Evolutionary conservation across 2,113 vertebrate genomes (phyloP).

Genomic region (Erythrolamprus reginae): DNA sequence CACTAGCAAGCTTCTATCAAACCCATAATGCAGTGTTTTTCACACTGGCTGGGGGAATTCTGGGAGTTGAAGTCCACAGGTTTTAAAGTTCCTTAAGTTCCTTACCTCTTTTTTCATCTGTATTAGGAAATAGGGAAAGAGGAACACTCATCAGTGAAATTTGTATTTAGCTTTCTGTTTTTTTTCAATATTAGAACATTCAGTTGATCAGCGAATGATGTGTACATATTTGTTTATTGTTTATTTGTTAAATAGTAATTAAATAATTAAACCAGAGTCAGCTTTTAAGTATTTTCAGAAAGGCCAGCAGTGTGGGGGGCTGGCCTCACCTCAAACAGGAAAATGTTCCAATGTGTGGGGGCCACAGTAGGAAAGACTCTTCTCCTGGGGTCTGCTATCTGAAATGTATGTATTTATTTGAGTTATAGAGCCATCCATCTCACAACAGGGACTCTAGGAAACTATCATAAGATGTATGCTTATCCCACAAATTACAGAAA

Average conservation of each 20-base stretch:
- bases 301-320: not conserved
- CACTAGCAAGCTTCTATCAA: not conserved
- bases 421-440: not conserved
- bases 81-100: too few species aligned
- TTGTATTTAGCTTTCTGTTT: constrained; percentile 2
- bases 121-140: not conserved
- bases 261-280: not conserved
- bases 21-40: not conserved
- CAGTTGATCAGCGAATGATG: not conserved
- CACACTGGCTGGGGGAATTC: too few species aligned
- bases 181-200: not conserved
- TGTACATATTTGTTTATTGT: constrained; percentile 27
- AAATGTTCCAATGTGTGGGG: not conserved
- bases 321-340: not conserved
- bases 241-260: not conserved
- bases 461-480: constrained; percentile 5
- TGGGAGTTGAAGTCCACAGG: too few species aligned
- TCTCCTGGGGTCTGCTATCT: not conserved
- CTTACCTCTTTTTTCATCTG: not conserved
- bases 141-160: not conserved
- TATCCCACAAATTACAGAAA: constrained; percentile 15
- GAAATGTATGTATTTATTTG: not conserved
- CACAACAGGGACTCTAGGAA: not conserved
- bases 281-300: not conserved
- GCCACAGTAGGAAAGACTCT: not conserved